These are phyloP conservation scores for Vollenhovia emeryi DNA, from an alignment of 1,140 invertebrate species.

Conservation along the genomic window DNA sequence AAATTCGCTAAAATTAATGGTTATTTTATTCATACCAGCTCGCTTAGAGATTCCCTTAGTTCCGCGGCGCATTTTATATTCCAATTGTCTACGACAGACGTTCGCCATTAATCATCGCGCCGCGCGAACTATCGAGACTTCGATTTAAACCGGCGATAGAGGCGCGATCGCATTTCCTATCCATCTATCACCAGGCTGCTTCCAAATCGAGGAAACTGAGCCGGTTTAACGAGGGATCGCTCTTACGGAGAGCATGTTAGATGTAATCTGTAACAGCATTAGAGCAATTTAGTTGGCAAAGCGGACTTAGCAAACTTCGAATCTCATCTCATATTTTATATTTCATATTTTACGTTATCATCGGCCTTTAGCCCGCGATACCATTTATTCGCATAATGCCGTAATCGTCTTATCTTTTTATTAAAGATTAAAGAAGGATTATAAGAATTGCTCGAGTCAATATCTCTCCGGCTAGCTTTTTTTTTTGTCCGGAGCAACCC, in stretches of 20 bases:
- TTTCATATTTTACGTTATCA: conserved; percentile 33
- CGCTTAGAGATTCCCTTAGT: conserved; percentile 59
- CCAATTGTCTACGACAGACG: conserved; percentile 71
- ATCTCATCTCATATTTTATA: conserved; percentile 22
- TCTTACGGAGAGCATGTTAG: conserved; percentile 26
- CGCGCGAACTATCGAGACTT: conserved; percentile 36
- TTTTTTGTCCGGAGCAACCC: not conserved
- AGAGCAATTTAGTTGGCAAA: conserved; percentile 35
- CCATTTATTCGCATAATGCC: not conserved
- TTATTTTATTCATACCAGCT: conserved; percentile 72
- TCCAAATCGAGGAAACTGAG: conserved; percentile 29
- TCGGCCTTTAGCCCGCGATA: not conserved
- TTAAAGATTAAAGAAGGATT: conserved; percentile 39
- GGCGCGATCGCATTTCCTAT: conserved; percentile 57
- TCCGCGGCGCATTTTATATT: conserved; percentile 61
- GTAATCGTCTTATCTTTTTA: conserved; percentile 26
- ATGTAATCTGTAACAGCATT: conserved; percentile 45
- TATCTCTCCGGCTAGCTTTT: not conserved
- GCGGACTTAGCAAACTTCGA: conserved; percentile 22
- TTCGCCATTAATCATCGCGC: conserved; percentile 69
- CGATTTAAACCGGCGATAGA: conserved; percentile 61
- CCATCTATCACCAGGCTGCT: conserved; percentile 52
- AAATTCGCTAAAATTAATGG: conserved; percentile 63
- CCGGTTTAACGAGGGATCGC: conserved; percentile 50
- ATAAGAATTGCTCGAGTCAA: not conserved